phyloP scores from a whole-genome alignment of 2,113 vertebrate genomes.

The Hiodon alosoides region DNA sequence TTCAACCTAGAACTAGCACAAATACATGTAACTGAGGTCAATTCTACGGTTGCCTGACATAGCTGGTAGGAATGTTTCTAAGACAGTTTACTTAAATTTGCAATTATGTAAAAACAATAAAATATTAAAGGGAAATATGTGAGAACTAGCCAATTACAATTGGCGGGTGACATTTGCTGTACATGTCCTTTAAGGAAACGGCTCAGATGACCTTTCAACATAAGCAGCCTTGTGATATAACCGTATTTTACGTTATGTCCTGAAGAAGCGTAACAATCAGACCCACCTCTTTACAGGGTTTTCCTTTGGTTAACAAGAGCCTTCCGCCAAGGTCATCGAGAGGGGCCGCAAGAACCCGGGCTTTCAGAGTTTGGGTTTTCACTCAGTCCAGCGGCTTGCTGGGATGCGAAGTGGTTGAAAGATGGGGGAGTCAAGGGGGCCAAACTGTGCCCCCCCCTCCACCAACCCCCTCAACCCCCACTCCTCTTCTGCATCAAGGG shows the following conservation, averaged over 20 bases:
- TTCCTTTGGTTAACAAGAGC: conserved; percentile 27
- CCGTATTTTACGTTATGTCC: background rate
- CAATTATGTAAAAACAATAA: too few species aligned
- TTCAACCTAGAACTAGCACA: too few species aligned
- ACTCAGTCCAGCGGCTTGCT: conserved; percentile 33
- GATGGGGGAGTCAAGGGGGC: conserved; percentile 36
- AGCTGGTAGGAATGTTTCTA: too few species aligned
- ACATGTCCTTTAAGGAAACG: background rate
- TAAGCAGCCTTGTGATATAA: conserved; percentile 15
- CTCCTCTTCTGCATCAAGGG: conserved; percentile 17
- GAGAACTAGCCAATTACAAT: too few species aligned
- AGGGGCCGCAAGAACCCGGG: conserved; percentile 26
- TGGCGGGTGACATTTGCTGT: too few species aligned
- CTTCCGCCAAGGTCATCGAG: conserved; percentile 47
- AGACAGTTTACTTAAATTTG: too few species aligned
- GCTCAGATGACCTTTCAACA: background rate
- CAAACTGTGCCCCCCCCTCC: conserved; percentile 43
- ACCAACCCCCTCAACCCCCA: conserved; percentile 36
- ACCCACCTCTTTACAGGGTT: background rate
- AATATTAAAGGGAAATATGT: too few species aligned
- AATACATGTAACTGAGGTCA: too few species aligned
- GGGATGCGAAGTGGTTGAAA: conserved; percentile 41
- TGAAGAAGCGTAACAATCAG: background rate
- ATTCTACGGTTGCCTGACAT: too few species aligned
- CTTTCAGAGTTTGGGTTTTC: conserved; percentile 37